These are phyloP conservation scores for Galendromus occidentalis DNA, from an alignment of 1,140 invertebrate genomes.

Conservation along the genomic window DNA sequence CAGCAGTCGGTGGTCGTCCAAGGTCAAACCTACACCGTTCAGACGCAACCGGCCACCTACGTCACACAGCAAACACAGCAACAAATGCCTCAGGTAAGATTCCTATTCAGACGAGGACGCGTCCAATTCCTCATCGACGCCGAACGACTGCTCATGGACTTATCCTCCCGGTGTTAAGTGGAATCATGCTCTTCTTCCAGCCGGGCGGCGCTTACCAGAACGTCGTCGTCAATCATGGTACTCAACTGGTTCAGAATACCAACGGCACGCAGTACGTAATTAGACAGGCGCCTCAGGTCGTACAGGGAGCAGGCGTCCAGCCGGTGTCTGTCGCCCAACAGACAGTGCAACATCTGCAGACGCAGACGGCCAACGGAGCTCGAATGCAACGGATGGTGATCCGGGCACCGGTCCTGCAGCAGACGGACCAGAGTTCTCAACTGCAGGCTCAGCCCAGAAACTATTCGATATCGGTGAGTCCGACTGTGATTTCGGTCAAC, in stretches of 20 bases:
- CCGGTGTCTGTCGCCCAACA: neutral
- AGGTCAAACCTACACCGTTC: constrained; percentile 4
- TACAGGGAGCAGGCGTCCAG: neutral
- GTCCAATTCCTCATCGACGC: neutral
- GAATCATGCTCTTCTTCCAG: no score
- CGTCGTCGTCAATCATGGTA: neutral
- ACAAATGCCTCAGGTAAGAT: neutral
- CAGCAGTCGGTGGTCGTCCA: neutral
- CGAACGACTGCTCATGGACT: neutral
- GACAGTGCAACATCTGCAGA: constrained; percentile 12
- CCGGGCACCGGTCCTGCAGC: constrained; percentile 12
- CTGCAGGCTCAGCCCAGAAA: no score
- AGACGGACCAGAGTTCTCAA: neutral
- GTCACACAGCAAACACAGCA: neutral
- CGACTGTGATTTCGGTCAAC: no score
- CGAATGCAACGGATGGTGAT: constrained; percentile 15
- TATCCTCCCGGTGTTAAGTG: neutral
- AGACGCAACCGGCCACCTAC: neutral
- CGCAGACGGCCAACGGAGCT: constrained; percentile 17
- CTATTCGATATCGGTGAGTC: no score
- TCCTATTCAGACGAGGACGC: neutral
- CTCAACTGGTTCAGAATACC: neutral
- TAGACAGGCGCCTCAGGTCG: neutral
- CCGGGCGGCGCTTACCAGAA: neutral
- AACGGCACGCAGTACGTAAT: neutral